Evolutionary conservation across 35 echinoderm and acorn worm genomes (phyloP).

Genomic region (Holothuria glaberrima): DNA sequence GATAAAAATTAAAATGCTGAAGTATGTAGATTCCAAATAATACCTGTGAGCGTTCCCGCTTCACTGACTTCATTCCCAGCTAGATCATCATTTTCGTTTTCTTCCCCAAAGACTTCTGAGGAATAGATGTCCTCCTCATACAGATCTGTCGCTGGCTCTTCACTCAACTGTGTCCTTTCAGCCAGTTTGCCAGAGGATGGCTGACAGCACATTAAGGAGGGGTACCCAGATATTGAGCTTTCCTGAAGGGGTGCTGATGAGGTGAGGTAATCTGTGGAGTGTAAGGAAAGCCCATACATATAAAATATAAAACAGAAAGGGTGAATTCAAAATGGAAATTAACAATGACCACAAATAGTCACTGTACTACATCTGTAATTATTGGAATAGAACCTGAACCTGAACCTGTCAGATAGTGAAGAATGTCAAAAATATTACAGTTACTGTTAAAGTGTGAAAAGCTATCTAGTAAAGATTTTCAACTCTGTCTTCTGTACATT

Average conservation of each 20-base stretch:
- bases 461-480: no score
- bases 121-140: constrained; percentile 53
- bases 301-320: no score
- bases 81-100: constrained; percentile 13
- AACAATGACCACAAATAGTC: no score
- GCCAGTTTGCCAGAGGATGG: constrained; percentile 56
- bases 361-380: no score
- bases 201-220: constrained; percentile 44
- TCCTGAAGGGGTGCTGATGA: background rate
- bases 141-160: background rate
- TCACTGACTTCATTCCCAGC: constrained; percentile 42
- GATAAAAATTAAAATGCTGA: background rate
- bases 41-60: constrained; percentile 59
- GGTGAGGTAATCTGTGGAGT: background rate
- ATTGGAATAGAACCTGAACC: no score
- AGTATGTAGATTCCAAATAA: background rate
- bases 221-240: constrained; percentile 1
- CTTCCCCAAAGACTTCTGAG: constrained; percentile 3
- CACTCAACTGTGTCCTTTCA: constrained; percentile 28
- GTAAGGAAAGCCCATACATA: no score
- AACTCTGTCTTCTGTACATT: no score
- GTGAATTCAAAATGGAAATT: no score
- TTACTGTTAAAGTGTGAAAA: no score
- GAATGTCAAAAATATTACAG: no score
- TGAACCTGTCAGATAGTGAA: no score